Evolutionary conservation across 2,888 invertebrate genomes (phyloP), one percentile per base, ranked within the genome.

Genomic region (Drosophila maculinotata): DNA sequence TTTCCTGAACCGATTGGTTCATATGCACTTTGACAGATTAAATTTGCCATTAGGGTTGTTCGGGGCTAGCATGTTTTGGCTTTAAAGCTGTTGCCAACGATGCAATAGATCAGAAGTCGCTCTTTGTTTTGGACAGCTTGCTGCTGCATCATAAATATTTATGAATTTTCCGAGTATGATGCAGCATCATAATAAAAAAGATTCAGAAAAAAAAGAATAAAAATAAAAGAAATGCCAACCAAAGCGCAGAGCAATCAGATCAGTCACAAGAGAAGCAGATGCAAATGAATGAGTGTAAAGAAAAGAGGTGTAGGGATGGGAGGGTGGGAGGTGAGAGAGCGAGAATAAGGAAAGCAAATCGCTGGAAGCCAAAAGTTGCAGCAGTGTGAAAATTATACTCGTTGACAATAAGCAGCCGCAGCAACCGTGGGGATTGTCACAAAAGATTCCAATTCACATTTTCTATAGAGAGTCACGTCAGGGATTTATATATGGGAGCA

Each of bases 301-400:
- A 15, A 17, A 12, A 23, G 14, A 10, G 31, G 9, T n/a, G n/a
- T n/a, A n/a, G n/a, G n/a, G n/a, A n/a, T n/a, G n/a, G n/a, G n/a
- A n/a, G n/a, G n/a, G n/a, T n/a, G n/a, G n/a, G n/a, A n/a, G n/a
- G n/a, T n/a, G n/a, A n/a, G n/a, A 9, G 8, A 17, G n/a, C 14
- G 17, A 23, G 7, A 10, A 3, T 9, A 15, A 28, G 36, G 20
- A 39, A 51, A 30, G 26, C 3, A 35, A 52, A 51, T 30, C 23
- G 63, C 53, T 51, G 15, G 8, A 45, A 52, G 54, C 44, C 54
- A 65, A 54, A 52, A 56, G 56, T 38, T 45, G 41, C 58, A 44
- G 48, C 44, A 75, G 87, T 88, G 88, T 79, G 86, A 85, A 86
- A 87, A 69, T 85, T 75, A 86, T 75, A 60, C 76, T 33, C 53